Conservation (phyloP, 2,888 invertebrate species). For the Tryphoninae sp. region DNA sequence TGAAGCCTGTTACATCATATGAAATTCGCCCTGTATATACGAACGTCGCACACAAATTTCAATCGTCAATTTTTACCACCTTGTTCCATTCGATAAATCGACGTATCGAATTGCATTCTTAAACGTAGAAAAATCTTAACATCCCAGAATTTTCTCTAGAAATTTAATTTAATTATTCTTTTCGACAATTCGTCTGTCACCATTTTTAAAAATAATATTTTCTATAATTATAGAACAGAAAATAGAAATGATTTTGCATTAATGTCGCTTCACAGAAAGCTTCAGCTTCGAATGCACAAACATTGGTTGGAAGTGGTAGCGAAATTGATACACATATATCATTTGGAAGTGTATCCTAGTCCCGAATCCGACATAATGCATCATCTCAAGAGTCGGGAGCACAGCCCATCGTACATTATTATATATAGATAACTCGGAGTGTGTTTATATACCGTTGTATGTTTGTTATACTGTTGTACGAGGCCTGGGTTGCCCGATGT, state of each 20-base stretch:
- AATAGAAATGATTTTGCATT: no score
- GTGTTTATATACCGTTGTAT: constrained; percentile 46
- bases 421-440: constrained; percentile 9
- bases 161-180: no score
- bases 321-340: constrained; percentile 16
- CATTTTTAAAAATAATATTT: no score
- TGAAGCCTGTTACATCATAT: no score
- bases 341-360: constrained; percentile 7
- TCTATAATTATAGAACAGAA: no score
- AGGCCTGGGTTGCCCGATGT: constrained; percentile 19
- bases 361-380: constrained; percentile 37
- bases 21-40: not conserved
- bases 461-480: constrained; percentile 45
- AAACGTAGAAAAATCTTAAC: not conserved
- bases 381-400: constrained; percentile 22
- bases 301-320: not conserved
- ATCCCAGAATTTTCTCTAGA: not conserved
- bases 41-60: constrained; percentile 3
- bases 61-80: constrained; percentile 22
- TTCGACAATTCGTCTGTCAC: no score
- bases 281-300: not conserved
- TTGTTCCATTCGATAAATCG: constrained; percentile 27
- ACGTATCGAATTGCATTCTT: constrained; percentile 12
- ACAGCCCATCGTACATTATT: constrained; percentile 7
- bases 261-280: no score